Conservation (phyloP, 2,888 invertebrate species). For the Eledone cirrhosa region DNA sequence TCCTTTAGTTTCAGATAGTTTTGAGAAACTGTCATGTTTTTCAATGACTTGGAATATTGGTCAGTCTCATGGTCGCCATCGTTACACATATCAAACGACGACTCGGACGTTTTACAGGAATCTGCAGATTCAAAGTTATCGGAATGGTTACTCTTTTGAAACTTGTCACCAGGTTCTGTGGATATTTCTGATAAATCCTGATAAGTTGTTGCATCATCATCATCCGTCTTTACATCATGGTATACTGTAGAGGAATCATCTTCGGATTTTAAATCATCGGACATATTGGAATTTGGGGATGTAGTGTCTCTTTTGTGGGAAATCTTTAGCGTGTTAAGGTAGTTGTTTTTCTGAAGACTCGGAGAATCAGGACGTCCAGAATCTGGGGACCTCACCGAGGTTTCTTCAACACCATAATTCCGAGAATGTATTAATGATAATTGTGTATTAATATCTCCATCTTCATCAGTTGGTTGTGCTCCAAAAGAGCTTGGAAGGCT, state of each 20-base stretch:
- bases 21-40: too few species aligned
- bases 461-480: slow-evolving; percentile 4
- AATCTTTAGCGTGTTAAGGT: neutral
- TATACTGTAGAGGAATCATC: neutral
- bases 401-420: slow-evolving; percentile 1
- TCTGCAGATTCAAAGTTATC: neutral
- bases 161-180: neutral
- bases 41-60: too few species aligned
- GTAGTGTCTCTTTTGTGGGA: neutral
- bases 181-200: neutral
- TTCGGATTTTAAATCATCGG: neutral
- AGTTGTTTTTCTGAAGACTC: neutral
- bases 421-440: neutral
- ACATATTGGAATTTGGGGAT: neutral
- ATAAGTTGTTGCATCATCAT: neutral
- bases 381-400: slow-evolving; percentile 1
- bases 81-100: neutral
- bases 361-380: slow-evolving; percentile 22
- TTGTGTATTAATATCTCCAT: slow-evolving; percentile 4
- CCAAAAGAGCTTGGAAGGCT: slow-evolving; percentile 16
- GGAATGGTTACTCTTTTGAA: neutral
- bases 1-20: too few species aligned
- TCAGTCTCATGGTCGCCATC: too few species aligned
- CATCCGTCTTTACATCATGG: neutral
- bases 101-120: neutral